Conservation (phyloP, 2,888 invertebrate genomes). For the Sphaerophoria rueppellii region DNA sequence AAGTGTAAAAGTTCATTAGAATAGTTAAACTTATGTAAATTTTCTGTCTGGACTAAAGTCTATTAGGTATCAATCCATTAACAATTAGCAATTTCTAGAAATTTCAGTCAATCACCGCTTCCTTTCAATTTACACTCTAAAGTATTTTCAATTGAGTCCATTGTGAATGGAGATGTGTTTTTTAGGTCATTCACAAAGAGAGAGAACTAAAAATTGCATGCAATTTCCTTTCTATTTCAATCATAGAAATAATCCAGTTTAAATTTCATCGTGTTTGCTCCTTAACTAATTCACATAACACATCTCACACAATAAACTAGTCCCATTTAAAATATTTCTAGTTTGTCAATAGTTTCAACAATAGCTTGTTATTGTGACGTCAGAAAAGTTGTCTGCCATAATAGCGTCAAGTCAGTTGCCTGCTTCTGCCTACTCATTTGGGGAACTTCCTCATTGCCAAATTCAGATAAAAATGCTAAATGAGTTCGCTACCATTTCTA, state of each 20-base stretch:
- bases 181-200: conserved; percentile 1
- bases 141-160: not conserved
- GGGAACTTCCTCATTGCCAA: conserved; percentile 61
- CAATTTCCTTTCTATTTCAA: not conserved
- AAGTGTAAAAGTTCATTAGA: too few species aligned
- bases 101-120: too few species aligned
- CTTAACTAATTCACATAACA: not conserved
- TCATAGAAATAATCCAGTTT: not conserved
- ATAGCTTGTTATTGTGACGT: conserved; percentile 18
- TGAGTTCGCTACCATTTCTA: conserved; percentile 31
- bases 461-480: conserved; percentile 56
- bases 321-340: not conserved
- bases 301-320: not conserved
- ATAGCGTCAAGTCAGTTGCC: not conserved
- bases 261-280: not conserved
- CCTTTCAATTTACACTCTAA: too few species aligned
- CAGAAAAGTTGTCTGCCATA: conserved; percentile 19
- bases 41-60: too few species aligned
- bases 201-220: not conserved
- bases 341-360: not conserved
- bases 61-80: too few species aligned
- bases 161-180: not conserved
- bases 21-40: too few species aligned
- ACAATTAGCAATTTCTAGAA: too few species aligned
- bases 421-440: conserved; percentile 10